Evolutionary conservation across 2,113 vertebrate genomes (phyloP), one percentile per base, ranked within the genome.

Genomic region (Cranoglanis bouderius): DNA sequence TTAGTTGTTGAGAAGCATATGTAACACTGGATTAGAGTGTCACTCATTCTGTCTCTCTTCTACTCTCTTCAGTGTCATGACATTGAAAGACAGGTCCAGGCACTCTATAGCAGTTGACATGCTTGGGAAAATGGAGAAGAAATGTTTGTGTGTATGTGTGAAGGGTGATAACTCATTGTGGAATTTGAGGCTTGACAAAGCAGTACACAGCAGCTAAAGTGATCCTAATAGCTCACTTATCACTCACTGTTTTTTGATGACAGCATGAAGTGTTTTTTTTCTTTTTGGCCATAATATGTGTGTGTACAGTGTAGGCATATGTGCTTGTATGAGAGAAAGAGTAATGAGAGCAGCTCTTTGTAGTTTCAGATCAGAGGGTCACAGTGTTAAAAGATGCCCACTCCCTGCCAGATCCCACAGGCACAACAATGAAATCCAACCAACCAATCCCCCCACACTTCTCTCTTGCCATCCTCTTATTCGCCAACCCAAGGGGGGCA

Each of bases 331-430:
- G 93, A 94, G 94, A 49, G 75, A 49, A 78, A n/a, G 35, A 78
- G 67, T 95, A 94, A 94, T 91, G 92, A 95, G 93, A 93, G 90
- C 92, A 95, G 94, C 93, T 92, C 57, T 91, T 85, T 85, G 65
- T 89, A 83, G 65, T 51, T 77, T 24, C 18, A 89, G 88, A 88
- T 88, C 90, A 88, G 70, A 89, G 65, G 53, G 82, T 87, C 82
- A 83, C 40, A 32, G 53, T 80, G 75, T 46, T 94, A 92, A 94
- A 92, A 94, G 92, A 94, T 94, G 92, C 86, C 90, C 91, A 93
- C 91, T 92, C 93, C 93, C 93, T 80, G 65, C 84, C 43, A 72
- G 40, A 83, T 85, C 78, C 81, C 55, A 55, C 14, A 91, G 92
- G 90, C 87, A 77, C 88, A 78, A 90, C 86, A 91, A 88, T 92